phyloP scores from a whole-genome alignment of 2,888 invertebrate species.

The Spisula solida region DNA sequence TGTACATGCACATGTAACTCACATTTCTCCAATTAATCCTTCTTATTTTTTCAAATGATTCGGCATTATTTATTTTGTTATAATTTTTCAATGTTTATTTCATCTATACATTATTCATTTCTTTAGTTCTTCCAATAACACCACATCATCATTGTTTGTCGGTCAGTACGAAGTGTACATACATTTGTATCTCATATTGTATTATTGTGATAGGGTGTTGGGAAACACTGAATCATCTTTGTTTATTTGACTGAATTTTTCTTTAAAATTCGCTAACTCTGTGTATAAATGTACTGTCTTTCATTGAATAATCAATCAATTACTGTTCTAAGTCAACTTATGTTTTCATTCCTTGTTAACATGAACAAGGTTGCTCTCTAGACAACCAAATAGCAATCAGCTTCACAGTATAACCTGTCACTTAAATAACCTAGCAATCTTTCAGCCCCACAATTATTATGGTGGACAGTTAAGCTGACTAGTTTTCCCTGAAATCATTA shows the following conservation, averaged over 20 bases:
- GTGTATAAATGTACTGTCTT: neutral
- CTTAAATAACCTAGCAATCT: too few relatives aligned
- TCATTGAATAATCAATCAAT: neutral
- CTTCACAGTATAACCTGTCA: too few relatives aligned
- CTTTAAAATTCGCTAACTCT: neutral
- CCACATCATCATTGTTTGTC: neutral
- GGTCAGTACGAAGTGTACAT: neutral
- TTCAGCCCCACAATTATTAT: too few relatives aligned
- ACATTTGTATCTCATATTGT: too few relatives aligned
- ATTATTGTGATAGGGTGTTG: neutral
- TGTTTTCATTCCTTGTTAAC: too few relatives aligned
- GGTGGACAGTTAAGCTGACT: too few relatives aligned
- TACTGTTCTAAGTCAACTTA: neutral
- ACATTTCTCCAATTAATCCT: neutral
- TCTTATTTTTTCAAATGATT: neutral
- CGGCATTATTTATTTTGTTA: neutral
- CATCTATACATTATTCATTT: neutral
- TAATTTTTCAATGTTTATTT: neutral
- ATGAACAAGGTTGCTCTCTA: too few relatives aligned
- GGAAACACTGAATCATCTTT: neutral
- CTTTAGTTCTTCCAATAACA: neutral
- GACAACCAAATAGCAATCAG: too few relatives aligned
- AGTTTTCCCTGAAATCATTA: too few relatives aligned
- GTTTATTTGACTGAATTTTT: slow-evolving; percentile 10
- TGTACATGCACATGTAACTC: too few relatives aligned